Conservation (phyloP, 2,888 invertebrate species). For the Drosophila prostipennis region DNA sequence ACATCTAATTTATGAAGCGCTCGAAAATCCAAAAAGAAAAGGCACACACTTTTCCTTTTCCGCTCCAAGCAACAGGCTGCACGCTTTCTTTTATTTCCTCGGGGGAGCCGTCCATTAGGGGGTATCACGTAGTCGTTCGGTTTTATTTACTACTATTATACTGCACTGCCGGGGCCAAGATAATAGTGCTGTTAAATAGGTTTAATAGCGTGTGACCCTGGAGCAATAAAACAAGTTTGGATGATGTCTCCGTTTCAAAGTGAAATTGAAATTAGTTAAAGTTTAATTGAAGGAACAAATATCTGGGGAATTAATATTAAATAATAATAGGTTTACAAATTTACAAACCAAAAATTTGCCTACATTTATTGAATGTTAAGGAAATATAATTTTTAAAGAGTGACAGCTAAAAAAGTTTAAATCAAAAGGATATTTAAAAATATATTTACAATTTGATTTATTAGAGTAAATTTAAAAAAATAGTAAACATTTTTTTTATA, state of each 20-base stretch:
- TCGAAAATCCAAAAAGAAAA: slow-evolving; percentile 30
- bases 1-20: slow-evolving; percentile 75
- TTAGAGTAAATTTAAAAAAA: too few relatives aligned
- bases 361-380: too few relatives aligned
- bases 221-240: slow-evolving; percentile 7
- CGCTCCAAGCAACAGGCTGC: slow-evolving; percentile 39
- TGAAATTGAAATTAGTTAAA: background rate
- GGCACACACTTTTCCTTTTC: slow-evolving; percentile 2
- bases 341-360: too few relatives aligned
- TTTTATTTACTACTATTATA: slow-evolving; percentile 16
- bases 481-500: too few relatives aligned
- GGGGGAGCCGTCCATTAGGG: slow-evolving; percentile 20
- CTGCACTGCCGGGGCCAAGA: background rate
- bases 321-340: too few relatives aligned
- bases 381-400: too few relatives aligned
- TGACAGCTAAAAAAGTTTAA: too few relatives aligned
- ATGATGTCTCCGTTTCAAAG: background rate
- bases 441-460: too few relatives aligned
- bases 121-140: slow-evolving; percentile 33
- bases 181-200: slow-evolving; percentile 8
- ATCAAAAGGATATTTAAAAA: too few relatives aligned
- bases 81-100: background rate
- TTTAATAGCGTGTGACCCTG: slow-evolving; percentile 6
- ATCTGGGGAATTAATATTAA: too few relatives aligned
- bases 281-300: too few relatives aligned